Evolutionary conservation across 1,140 invertebrate genomes (phyloP), one percentile per base, ranked within the genome.

Genomic region (Drosophila subpulchrella): DNA sequence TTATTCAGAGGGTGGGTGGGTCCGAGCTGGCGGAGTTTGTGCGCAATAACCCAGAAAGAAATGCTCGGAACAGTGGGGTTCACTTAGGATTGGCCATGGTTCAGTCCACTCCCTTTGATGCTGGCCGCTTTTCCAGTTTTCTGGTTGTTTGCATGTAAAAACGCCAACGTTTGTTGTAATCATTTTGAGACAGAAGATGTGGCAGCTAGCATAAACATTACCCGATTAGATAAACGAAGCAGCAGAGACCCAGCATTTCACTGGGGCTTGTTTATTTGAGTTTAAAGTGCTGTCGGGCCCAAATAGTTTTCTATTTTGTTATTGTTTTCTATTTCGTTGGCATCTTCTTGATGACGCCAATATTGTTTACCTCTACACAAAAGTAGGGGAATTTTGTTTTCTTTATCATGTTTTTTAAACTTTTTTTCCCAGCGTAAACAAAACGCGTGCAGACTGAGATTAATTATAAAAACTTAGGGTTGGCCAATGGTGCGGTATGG

Each of bases 321-420:
- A 27, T 27, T 27, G 1, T 27, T 59, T 73, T 79, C 56, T 50
- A 70, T 75, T 66, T 65, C 60, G 65, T 75, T 81, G 73, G 74
- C 62, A 83, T 71, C 68, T 58, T 50, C 30, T 30, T 62, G 74
- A 74, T 86, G 79, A 86, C 82, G 82, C 78, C 83, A 86, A 83
- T 68, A 38, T 79, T 86, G 82, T 86, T 86, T 86, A 86, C 79
- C 61, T 72, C 50, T 48, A 53, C 73, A 59, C 78, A 70, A 58
- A 73, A 67, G 66, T 27, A n/a, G 70, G 68, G 63, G 38, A 63
- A 27, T 63, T 78, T 68, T 77, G 48, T 78, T 67, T 77, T 63
- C 58, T 46, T 54, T 68, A 54, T 32, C 20, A 41, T 55, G 41
- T 74, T 32, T 36, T 38, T 60, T 51, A 24, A 50, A 38, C 20